Percentiles rank a stretch among this genome's conserved stretches.
These are phyloP conservation scores for Agelastica alni DNA, from an alignment of 2,888 invertebrate genomes.

Conservation along the genomic window DNA sequence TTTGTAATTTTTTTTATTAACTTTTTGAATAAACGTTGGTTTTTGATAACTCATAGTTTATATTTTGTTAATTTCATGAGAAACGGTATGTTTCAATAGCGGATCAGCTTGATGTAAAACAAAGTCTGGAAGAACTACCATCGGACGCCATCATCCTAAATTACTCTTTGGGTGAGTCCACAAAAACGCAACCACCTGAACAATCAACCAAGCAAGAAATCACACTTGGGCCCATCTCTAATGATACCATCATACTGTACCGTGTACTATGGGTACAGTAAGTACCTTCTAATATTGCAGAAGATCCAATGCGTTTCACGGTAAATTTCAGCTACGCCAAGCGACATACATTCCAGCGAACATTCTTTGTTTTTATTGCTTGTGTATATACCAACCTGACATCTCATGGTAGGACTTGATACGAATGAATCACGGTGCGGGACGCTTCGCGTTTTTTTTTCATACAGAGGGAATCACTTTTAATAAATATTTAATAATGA, in stretches of 20 bases:
- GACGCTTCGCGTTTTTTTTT: neutral
- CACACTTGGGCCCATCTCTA: conserved; percentile 14
- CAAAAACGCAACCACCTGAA: conserved; percentile 8
- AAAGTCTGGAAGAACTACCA: too few relatives aligned
- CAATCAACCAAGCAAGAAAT: conserved; percentile 12
- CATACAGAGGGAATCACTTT: conserved; percentile 1
- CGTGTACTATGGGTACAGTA: conserved; percentile 40
- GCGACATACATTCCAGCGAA: conserved; percentile 34
- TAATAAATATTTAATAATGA: too few relatives aligned
- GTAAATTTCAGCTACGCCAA: conserved; percentile 44
- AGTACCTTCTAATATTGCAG: conserved; percentile 40
- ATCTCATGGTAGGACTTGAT: conserved; percentile 16
- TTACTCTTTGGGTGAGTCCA: conserved; percentile 4
- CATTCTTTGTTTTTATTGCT: conserved; percentile 31
- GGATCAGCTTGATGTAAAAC: too few relatives aligned
- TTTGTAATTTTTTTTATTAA: too few relatives aligned
- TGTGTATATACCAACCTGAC: conserved; percentile 19
- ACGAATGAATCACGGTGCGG: conserved; percentile 14
- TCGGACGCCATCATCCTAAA: neutral
- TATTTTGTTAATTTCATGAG: too few relatives aligned
- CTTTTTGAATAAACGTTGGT: too few relatives aligned
- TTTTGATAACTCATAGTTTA: too few relatives aligned
- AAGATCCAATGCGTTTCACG: conserved; percentile 37
- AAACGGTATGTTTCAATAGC: too few relatives aligned
- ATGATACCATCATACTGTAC: conserved; percentile 20